phyloP scores from a whole-genome alignment of 2,888 invertebrate species.

The Pachliopta kotzebuea region DNA sequence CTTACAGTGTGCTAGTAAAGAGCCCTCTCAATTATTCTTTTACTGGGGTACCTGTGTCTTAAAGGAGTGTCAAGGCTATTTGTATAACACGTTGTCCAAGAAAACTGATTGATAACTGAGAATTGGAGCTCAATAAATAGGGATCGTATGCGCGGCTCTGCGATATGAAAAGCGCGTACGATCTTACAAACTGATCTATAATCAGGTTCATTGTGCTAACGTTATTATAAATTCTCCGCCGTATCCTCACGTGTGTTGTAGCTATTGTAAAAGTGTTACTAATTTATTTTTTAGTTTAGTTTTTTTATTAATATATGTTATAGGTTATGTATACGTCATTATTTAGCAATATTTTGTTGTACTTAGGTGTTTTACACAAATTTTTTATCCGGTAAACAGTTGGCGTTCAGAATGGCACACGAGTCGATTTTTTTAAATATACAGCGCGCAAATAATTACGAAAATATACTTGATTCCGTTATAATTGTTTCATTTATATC shows the following conservation, averaged over 20 bases:
- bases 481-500: constrained; percentile 11
- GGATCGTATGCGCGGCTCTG: too few relatives aligned
- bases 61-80: too few relatives aligned
- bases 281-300: constrained; percentile 50
- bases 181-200: background rate
- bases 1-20: too few relatives aligned
- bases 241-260: background rate
- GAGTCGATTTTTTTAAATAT: background rate
- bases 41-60: too few relatives aligned
- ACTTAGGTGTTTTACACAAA: background rate
- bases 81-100: too few relatives aligned
- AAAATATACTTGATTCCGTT: constrained; percentile 22
- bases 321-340: background rate
- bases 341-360: too few relatives aligned
- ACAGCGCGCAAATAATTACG: constrained; percentile 1
- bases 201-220: background rate
- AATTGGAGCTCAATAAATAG: too few relatives aligned
- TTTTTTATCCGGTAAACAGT: background rate
- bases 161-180: background rate
- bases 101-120: too few relatives aligned
- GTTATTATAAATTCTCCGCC: background rate
- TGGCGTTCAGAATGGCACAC: background rate
- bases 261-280: constrained; percentile 60
- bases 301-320: background rate
- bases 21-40: too few relatives aligned